Evolutionary conservation across 2,888 invertebrate genomes (phyloP).

Genomic region (Drymonia ruficornis): DNA sequence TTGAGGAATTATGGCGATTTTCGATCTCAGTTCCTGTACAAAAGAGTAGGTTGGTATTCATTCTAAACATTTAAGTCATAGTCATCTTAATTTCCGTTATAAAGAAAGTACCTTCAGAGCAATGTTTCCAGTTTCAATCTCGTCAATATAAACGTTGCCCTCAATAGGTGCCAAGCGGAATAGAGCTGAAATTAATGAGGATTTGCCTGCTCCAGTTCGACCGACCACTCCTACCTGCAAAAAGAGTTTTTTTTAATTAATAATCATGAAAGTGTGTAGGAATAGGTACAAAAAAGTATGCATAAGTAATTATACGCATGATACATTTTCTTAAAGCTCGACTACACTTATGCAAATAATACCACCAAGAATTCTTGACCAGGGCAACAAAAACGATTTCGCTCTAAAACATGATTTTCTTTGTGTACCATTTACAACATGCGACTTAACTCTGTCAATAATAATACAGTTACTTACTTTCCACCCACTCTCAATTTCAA

Average conservation of each 20-base stretch:
- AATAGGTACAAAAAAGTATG: too few relatives aligned
- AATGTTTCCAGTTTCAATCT: conserved; percentile 87
- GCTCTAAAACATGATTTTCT: too few relatives aligned
- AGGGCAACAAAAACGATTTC: too few relatives aligned
- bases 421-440: too few relatives aligned
- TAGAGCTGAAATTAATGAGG: conserved; percentile 92
- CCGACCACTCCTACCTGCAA: conserved; percentile 93
- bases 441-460: too few relatives aligned
- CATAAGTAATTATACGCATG: too few relatives aligned
- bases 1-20: conserved; percentile 87
- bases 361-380: too few relatives aligned
- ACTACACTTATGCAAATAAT: too few relatives aligned
- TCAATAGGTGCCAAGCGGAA: conserved; percentile 92
- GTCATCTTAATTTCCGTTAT: background rate
- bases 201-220: conserved; percentile 95
- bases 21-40: conserved; percentile 85
- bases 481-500: conserved; percentile 47
- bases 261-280: too few relatives aligned
- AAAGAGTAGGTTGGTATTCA: background rate
- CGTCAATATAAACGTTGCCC: conserved; percentile 91
- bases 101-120: conserved; percentile 83
- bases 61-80: background rate
- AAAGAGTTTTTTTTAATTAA: background rate
- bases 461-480: conserved; percentile 46
- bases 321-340: too few relatives aligned